A percentile compares a stretch with the other conserved stretches of the same genome.
Conservation (phyloP, 2,888 invertebrate species). For the Pollenia labialis region DNA sequence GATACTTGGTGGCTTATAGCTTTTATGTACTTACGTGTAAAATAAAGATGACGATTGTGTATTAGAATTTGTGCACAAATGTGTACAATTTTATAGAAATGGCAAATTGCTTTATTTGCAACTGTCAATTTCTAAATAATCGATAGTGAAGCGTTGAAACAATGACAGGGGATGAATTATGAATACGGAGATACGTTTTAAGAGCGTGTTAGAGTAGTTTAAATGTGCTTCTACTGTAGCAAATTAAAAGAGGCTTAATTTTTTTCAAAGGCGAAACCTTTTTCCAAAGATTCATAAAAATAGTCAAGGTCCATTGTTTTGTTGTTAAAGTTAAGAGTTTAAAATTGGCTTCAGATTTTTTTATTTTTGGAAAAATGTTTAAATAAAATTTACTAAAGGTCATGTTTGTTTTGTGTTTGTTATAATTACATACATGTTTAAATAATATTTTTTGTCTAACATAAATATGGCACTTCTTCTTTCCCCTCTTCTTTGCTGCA, state of each 20-base stretch:
- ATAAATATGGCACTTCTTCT: not conserved
- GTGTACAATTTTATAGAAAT: conserved; percentile 38
- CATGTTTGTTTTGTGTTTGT: conserved; percentile 38
- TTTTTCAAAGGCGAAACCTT: not conserved
- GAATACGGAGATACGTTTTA: not conserved
- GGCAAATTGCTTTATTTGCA: conserved; percentile 44
- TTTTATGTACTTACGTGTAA: not conserved
- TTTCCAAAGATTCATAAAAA: not conserved
- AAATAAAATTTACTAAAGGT: conserved; percentile 38
- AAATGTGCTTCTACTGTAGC: not conserved
- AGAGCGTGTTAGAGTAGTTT: not conserved
- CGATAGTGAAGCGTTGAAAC: conserved; percentile 14
- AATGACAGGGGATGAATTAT: conserved; percentile 42
- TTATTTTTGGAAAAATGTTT: not conserved
- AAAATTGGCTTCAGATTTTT: conserved; percentile 33
- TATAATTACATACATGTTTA: conserved; percentile 40
- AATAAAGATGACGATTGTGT: not conserved
- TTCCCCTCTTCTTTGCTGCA: not conserved
- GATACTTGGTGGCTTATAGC: not conserved
- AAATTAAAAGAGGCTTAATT: conserved; percentile 18
- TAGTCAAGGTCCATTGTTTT: conserved; percentile 9
- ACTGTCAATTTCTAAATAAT: conserved; percentile 39
- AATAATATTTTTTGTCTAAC: not conserved
- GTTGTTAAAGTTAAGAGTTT: conserved; percentile 22
- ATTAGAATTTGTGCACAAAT: conserved; percentile 39